Base-by-base conservation (phyloP, 2,113 vertebrate genomes). In the Empidonax traillii region DNA sequence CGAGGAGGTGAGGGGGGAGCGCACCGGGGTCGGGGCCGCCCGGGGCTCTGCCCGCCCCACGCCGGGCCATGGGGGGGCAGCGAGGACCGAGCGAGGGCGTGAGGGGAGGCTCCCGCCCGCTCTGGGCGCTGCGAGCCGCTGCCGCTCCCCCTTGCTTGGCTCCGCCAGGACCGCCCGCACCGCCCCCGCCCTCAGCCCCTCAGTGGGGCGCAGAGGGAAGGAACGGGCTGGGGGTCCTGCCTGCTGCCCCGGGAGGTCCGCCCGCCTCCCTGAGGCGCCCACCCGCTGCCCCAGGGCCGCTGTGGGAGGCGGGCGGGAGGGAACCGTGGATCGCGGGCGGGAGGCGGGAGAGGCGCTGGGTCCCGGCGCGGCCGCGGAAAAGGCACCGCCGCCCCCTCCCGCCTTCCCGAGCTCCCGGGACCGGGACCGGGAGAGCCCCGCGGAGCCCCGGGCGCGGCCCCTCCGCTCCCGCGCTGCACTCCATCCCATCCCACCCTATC, bases 1-100 rank as follows among this genome's bases (percentile, higher is more conserved):
- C 43, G 71, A 52, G 95, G 87, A 91, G 95, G 95, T 89, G 89
- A 94, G 94, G 30, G 16, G 20, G 8, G 8, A 28, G 24, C 10
- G 37, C 25, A 65, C 33, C 24, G 83, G 44, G 53, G 27, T 6
- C 12, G 61, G 15, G 22, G 39, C n/a, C 22, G 17, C 10, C 25
- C 14, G 41, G n/a, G 41, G 43, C 22, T 21, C 18, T 68, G n/a
- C 43, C 27, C 13, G 52, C 43, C 27, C 28, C 16, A 52, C 9
- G 14, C 43, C 10, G 28, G 43, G 61, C 19, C 5, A 5, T n/a
- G 59, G 10, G 30, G 41, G 15, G 2, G 41, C 19, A 41, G 14
- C 19, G 39, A 8, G 28, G 28, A 28, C 10, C 1, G 9, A 28
- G 53, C 8, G 21, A 43, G 46, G 31, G 21, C 37, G 33, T 22